Evolutionary conservation across 2,888 invertebrate species (phyloP), one percentile per base, ranked within the genome.

Genomic region (Hydrotaea diabolus): DNA sequence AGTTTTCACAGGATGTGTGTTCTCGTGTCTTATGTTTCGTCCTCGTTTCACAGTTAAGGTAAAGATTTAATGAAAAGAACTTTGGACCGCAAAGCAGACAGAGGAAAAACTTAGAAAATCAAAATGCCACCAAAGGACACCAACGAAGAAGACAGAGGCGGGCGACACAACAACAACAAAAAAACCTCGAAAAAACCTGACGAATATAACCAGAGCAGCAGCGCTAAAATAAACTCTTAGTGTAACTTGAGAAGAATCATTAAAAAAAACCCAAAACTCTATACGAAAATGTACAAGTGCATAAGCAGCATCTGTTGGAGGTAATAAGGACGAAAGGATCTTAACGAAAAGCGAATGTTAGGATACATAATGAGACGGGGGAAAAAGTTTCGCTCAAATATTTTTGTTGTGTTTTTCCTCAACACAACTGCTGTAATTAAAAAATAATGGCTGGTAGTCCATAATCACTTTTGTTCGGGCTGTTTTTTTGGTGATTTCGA

Each of bases 31-130:
- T 43, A 23, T 7, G 36, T 19, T 66, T 66, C 19, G 13, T 17
- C 7, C 69, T 43, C 21, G 21, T 49, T 43, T 69, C 69, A 17
- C 19, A 13, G 23, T 26, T 23, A 81, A 76, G 46, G 72, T 76
- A 57, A 43, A 72, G 43, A 72, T 64, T 55, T 81, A 77, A 77
- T 81, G 46, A 72, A 80, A 80, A 81, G 64, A 55, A 64, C 72
- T 77, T 21, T 69, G 69, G 69, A 23, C 66, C 19, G 19, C 64
- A 55, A 64, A 72, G 76, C 76, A 64, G 75, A 64, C 64, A 49
- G 49, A 31, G 7, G 7, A 21, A 53, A 39, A 81, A 72, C 76
- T 73, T 73, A 57, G 31, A 64, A 77, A 81, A 81, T 77, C 77
- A 81, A 73, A 81, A 57, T 49, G 36, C 64, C 55, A 73, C 72